Base-by-base conservation (phyloP, 1,140 invertebrate species). In the Mycetomoellerius zeteki region DNA sequence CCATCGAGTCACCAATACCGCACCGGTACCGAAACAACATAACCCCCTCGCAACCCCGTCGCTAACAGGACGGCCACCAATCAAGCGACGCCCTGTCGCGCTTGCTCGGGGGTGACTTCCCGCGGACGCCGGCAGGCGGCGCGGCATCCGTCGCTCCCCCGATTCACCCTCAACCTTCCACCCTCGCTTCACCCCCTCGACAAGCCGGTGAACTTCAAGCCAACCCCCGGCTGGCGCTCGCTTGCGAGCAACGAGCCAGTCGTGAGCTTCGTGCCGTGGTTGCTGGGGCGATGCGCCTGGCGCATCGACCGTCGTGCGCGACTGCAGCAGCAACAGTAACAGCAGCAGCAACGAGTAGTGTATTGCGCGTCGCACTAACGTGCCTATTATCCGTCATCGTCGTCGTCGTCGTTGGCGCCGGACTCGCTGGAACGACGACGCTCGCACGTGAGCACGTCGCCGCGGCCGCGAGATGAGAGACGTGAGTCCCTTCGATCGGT, bases 241-340 rank as follows among this genome's bases (percentile, higher is more conserved):
- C 84, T 50, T 90, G 77, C 88, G 10, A 8, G 67, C 71, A 89
- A 85, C 88, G 91, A 67, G 90, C 85, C 93, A 94, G 94, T 94
- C 92, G 93, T 93, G 93, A 94, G 93, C 92, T 93, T 92, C 92
- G 90, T 91, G 93, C 91, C 93, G 93, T 91, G 77, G 77, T 81
- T 65, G 91, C 92, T 88, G 91, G 90, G 93, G 94, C 94, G 92
- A 94, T 94, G 94, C 93, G 91, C 89, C 93, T 94, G 77, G 82
- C 73, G 69, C 69, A 84, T 80, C 82, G 89, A 65, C 67, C 72
- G 86, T 80, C 87, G 73, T 78, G 88, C 89, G 90, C 89, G 89
- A 85, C 58, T 56, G 89, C 86, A 85, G 65, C 24, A 76, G 54
- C 69, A 71, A 72, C 37, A 62, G 33, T n/a, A 60, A 24, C 58